Conservation (phyloP, 2,888 invertebrate species). For the Cephonodes hylas region DNA sequence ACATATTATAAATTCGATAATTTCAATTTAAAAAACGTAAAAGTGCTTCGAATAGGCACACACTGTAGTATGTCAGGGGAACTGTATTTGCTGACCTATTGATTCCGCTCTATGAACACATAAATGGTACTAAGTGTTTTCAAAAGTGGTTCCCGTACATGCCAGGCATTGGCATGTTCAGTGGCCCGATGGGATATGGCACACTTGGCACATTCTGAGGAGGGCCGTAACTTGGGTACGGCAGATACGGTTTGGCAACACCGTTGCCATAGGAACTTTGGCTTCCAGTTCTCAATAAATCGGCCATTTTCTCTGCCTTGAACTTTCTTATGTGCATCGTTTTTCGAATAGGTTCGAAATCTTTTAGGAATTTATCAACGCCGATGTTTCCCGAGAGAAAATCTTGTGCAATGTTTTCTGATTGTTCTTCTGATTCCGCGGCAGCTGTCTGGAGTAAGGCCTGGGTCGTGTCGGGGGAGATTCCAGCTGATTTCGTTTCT, state of each 20-base stretch:
- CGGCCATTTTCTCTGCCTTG: conserved; percentile 96
- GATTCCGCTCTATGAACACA: conserved; percentile 20
- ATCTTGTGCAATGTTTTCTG: conserved; percentile 90
- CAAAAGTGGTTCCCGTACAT: conserved; percentile 74
- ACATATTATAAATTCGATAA: conserved; percentile 22
- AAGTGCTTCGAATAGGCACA: conserved; percentile 8
- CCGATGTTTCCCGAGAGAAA: conserved; percentile 88
- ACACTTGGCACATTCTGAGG: conserved; percentile 81
- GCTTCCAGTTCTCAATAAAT: conserved; percentile 79
- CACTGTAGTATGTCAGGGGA: neutral
- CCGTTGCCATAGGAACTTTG: conserved; percentile 66
- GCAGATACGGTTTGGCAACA: conserved; percentile 62
- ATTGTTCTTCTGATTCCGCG: conserved; percentile 95
- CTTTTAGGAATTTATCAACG: conserved; percentile 91
- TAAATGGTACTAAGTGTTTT: conserved; percentile 27
- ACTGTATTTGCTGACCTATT: neutral
- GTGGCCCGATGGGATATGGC: conserved; percentile 87
- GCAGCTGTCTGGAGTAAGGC: conserved; percentile 95
- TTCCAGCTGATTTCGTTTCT: conserved; percentile 88
- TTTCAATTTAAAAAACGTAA: conserved; percentile 12
- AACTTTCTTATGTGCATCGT: conserved; percentile 86
- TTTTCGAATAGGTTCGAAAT: conserved; percentile 87
- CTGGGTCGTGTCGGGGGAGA: conserved; percentile 91
- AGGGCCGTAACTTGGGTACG: conserved; percentile 65
- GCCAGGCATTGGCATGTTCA: conserved; percentile 90